Conservation (phyloP, 2,113 vertebrate species). For the Regulus satrapa region DNA sequence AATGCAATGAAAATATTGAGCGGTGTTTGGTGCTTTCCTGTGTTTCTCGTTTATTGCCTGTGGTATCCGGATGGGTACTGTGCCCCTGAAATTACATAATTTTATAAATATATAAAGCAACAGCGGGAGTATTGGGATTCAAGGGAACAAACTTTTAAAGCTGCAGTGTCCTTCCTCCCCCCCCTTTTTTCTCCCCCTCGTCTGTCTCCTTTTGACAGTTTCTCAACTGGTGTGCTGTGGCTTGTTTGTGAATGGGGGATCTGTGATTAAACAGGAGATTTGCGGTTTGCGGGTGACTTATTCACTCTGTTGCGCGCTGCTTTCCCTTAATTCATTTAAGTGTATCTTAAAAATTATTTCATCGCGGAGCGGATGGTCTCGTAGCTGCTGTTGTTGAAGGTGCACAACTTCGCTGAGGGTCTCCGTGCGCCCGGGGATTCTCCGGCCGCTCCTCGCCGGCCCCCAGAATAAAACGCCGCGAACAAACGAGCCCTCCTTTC, state of each 20-base stretch:
- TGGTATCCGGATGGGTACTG: slow-evolving; percentile 14
- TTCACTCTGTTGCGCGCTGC: not conserved
- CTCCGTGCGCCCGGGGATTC: not conserved
- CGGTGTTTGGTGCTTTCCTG: not conserved
- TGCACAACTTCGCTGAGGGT: slow-evolving; percentile 16
- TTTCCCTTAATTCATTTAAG: slow-evolving; percentile 26
- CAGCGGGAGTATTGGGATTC: slow-evolving; percentile 46
- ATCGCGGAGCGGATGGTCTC: not conserved
- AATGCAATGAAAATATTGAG: not conserved
- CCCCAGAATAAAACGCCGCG: not conserved
- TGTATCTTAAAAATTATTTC: not conserved
- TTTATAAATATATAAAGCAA: slow-evolving; percentile 61
- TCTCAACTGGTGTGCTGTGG: not conserved
- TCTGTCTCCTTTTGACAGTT: slow-evolving; percentile 61
- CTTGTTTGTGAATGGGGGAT: slow-evolving; percentile 31
- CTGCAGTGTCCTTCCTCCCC: slow-evolving; percentile 64
- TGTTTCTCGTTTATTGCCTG: not conserved
- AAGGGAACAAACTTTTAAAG: slow-evolving; percentile 77
- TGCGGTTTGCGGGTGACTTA: slow-evolving; percentile 30
- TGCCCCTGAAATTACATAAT: slow-evolving; percentile 62
- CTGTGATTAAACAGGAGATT: slow-evolving; percentile 8
- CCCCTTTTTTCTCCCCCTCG: slow-evolving; percentile 25
- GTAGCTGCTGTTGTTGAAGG: not conserved
- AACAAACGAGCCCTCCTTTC: not conserved
- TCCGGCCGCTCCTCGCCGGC: not conserved